Evolutionary conservation across 1,140 invertebrate genomes (phyloP).

Genomic region (Drosophila parvula): DNA sequence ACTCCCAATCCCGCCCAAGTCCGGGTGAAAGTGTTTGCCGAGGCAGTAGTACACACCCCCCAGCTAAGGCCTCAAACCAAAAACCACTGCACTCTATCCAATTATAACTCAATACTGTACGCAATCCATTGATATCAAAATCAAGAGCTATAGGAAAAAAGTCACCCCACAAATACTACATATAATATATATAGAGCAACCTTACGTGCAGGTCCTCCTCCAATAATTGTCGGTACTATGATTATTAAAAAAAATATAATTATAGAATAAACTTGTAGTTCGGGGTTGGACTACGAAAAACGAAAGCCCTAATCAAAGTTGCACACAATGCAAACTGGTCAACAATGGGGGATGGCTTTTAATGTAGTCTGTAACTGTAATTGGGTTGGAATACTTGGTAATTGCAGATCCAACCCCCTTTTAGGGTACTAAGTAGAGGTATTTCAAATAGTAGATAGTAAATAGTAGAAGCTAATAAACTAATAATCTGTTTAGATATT

Average conservation of each 20-base stretch:
- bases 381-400: slow-evolving; percentile 18
- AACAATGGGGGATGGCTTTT: slow-evolving; percentile 35
- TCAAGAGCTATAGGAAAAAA: background rate
- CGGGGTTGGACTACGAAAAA: background rate
- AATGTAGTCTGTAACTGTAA: slow-evolving; percentile 7
- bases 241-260: slow-evolving; percentile 53
- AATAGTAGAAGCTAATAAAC: background rate
- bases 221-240: slow-evolving; percentile 30
- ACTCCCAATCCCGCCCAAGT: slow-evolving; percentile 12
- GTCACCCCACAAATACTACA: slow-evolving; percentile 40
- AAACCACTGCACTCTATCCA: slow-evolving; percentile 37
- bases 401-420: slow-evolving; percentile 1
- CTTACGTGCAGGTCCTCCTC: slow-evolving; percentile 44
- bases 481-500: background rate
- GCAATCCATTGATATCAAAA: slow-evolving; percentile 45
- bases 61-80: slow-evolving; percentile 13
- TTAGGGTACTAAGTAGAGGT: background rate
- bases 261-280: slow-evolving; percentile 34
- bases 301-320: slow-evolving; percentile 43
- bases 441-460: too few species aligned
- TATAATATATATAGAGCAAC: slow-evolving; percentile 17
- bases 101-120: slow-evolving; percentile 44
- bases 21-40: slow-evolving; percentile 51
- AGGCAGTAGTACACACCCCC: slow-evolving; percentile 27
- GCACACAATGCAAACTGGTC: slow-evolving; percentile 38